phyloP scores from a whole-genome alignment of 2,888 invertebrate genomes.

The Ferrisia virgata region DNA sequence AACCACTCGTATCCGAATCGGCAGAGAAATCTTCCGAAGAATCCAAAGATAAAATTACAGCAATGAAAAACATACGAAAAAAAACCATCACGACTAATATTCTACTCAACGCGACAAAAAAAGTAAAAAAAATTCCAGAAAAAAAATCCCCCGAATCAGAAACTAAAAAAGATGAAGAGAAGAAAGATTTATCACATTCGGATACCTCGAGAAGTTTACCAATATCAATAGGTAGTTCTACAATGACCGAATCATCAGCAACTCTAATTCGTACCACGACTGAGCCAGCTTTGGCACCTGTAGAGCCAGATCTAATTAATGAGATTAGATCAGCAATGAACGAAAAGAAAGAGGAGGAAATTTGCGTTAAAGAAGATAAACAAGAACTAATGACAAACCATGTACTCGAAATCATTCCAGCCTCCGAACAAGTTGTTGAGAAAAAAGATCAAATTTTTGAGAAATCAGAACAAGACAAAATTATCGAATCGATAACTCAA shows the following conservation, averaged over 20 bases:
- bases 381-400: not conserved
- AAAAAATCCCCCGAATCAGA: not conserved
- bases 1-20: not conserved
- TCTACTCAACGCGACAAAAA: not conserved
- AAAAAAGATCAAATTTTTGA: not conserved
- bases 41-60: not conserved
- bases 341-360: not conserved
- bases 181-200: constrained; percentile 16
- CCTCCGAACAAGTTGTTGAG: not conserved
- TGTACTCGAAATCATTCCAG: not conserved
- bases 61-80: constrained; percentile 6
- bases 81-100: constrained; percentile 27
- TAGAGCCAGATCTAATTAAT: constrained; percentile 25
- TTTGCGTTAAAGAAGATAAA: not conserved
- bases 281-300: constrained; percentile 39
- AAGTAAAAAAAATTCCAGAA: not conserved
- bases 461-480: constrained; percentile 7
- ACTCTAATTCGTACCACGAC: constrained; percentile 38
- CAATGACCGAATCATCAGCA: constrained; percentile 30
- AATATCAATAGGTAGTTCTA: constrained; percentile 31
- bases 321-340: constrained; percentile 30
- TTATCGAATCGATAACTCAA: not conserved
- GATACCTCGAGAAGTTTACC: constrained; percentile 27
- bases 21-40: not conserved
- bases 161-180: not conserved